A percentile compares a stretch with the other conserved stretches of the same genome.
Conservation (phyloP, 2,113 vertebrate species). For the Chlamydotis undulata region DNA sequence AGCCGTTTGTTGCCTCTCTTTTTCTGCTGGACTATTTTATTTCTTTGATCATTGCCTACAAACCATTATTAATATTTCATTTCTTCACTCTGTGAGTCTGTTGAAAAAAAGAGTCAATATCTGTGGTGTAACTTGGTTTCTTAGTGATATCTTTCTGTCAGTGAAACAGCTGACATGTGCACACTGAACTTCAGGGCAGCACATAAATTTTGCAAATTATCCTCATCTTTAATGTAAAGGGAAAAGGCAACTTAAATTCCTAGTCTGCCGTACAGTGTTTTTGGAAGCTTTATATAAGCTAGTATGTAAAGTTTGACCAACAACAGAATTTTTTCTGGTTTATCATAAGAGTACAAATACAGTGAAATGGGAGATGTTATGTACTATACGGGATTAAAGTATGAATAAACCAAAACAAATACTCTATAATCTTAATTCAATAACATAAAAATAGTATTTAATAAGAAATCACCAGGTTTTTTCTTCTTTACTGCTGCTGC, state of each 20-base stretch:
- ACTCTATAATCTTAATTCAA: neutral
- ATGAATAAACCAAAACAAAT: neutral
- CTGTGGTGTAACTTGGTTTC: neutral
- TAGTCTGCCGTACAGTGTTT: neutral
- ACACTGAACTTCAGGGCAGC: neutral
- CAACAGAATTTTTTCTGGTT: neutral
- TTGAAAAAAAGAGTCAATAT: neutral
- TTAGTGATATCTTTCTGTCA: neutral
- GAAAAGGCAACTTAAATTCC: neutral
- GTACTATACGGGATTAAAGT: neutral
- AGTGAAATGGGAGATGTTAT: neutral
- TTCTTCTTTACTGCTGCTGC: neutral
- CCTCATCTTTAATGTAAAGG: neutral
- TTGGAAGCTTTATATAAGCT: neutral
- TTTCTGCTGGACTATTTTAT: neutral
- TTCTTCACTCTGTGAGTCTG: neutral
- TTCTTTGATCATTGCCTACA: neutral
- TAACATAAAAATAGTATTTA: neutral
- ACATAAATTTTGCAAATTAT: neutral
- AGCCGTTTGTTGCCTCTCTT: neutral
- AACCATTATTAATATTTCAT: neutral
- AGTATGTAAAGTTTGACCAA: neutral
- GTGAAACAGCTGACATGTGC: neutral
- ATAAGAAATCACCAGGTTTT: neutral
- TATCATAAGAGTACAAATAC: neutral